A percentile compares a stretch with the other conserved stretches of the same genome.
phyloP scores from a whole-genome alignment of 2,888 invertebrate species.

The Venustoraphidia nigricollis region DNA sequence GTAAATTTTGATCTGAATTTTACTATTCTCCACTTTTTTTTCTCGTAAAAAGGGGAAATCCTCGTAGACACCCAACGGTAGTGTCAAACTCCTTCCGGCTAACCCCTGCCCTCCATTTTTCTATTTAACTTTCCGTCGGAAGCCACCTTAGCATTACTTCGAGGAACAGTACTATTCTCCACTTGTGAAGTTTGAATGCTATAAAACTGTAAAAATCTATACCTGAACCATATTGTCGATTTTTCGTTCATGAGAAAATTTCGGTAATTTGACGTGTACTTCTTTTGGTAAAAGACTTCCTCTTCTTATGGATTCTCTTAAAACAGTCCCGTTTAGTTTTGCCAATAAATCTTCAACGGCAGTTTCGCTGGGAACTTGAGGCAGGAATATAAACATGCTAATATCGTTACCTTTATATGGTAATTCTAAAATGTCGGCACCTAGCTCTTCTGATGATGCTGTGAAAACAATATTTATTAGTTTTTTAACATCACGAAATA shows the following conservation, averaged over 20 bases:
- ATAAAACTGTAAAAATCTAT: conserved; percentile 14
- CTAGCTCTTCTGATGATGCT: conserved; percentile 63
- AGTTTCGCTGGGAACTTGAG: conserved; percentile 47
- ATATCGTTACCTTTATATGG: conserved; percentile 73
- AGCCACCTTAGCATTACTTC: too few species aligned
- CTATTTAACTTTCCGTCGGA: too few species aligned
- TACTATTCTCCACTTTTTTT: too few species aligned
- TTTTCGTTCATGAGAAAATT: conserved; percentile 62
- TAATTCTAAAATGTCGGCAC: conserved; percentile 67
- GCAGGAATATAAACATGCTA: conserved; percentile 72
- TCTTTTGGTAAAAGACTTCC: conserved; percentile 51
- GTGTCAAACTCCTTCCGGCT: too few species aligned
- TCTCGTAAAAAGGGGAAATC: too few species aligned
- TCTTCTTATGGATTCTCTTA: conserved; percentile 46
- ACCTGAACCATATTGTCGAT: conserved; percentile 45
- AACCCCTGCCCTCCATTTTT: too few species aligned
- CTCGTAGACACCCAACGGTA: too few species aligned
- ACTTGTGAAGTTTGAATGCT: too few species aligned
- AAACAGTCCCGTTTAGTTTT: conserved; percentile 49
- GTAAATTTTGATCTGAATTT: too few species aligned
- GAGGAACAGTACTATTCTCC: too few species aligned
- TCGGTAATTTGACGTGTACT: conserved; percentile 66
- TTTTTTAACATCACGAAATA: too few species aligned
- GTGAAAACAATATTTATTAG: conserved; percentile 17
- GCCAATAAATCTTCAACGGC: conserved; percentile 53